Percentiles rank a stretch among this genome's conserved stretches.
Conservation (phyloP, 2,113 vertebrate genomes). For the Larimichthys polyactis region DNA sequence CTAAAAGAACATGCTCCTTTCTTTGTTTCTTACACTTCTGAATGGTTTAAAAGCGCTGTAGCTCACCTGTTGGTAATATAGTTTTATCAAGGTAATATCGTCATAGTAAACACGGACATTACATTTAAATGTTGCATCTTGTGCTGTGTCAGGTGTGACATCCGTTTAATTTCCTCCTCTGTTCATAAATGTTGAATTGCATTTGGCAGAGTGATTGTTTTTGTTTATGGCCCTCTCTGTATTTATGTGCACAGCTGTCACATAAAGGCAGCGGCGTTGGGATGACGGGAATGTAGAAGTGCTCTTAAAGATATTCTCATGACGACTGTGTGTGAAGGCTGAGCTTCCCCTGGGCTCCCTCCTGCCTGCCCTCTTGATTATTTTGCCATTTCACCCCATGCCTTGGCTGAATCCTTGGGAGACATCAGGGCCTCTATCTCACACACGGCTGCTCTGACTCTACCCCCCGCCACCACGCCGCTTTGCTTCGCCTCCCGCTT, state of each 20-base stretch:
- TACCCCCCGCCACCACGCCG: slow-evolving; percentile 41
- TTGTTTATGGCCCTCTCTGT: slow-evolving; percentile 59
- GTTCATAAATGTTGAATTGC: slow-evolving; percentile 64
- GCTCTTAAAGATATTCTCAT: slow-evolving; percentile 72
- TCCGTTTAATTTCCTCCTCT: slow-evolving; percentile 42
- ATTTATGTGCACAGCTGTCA: slow-evolving; percentile 71
- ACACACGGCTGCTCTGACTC: slow-evolving; percentile 70
- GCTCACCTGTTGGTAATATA: neutral
- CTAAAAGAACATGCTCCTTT: neutral
- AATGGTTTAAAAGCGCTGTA: neutral
- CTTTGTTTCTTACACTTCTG: neutral
- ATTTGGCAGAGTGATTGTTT: slow-evolving; percentile 60
- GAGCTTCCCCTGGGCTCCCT: slow-evolving; percentile 59
- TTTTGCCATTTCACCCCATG: slow-evolving; percentile 77
- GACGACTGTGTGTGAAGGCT: slow-evolving; percentile 72
- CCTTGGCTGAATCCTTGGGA: slow-evolving; percentile 73
- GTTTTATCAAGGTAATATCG: slow-evolving; percentile 1
- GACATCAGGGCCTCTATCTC: slow-evolving; percentile 77
- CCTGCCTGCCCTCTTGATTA: slow-evolving; percentile 73
- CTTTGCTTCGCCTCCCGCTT: slow-evolving; percentile 56
- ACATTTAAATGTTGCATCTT: slow-evolving; percentile 5
- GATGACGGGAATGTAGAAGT: slow-evolving; percentile 65
- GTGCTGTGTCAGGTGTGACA: slow-evolving; percentile 45
- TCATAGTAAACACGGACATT: neutral
- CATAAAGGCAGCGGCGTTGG: slow-evolving; percentile 52